Evolutionary conservation across 1,140 invertebrate genomes (phyloP).

Genomic region (Ditylenchus dipsaci): DNA sequence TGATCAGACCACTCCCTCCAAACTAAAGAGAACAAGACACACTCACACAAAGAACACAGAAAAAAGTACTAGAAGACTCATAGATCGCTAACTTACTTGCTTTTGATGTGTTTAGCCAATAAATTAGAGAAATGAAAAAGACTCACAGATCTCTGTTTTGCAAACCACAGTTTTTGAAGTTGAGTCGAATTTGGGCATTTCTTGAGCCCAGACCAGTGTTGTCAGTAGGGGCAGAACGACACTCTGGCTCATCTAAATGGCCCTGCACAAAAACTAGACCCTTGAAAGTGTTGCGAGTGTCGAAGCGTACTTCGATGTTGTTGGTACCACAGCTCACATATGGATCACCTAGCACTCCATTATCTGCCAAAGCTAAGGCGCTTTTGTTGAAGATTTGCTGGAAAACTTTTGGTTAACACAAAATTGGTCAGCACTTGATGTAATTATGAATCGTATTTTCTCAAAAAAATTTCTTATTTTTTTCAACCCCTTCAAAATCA

Average conservation of each 20-base stretch:
- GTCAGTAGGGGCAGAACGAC: conserved; percentile 44
- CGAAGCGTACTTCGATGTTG: conserved; percentile 53
- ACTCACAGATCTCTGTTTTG: conserved; percentile 46
- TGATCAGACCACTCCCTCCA: conserved; percentile 4
- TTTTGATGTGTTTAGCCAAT: too few species aligned
- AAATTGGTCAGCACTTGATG: too few species aligned
- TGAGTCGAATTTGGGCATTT: conserved; percentile 49
- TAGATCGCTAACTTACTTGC: too few species aligned
- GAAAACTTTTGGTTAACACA: too few species aligned
- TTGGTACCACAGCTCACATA: conserved; percentile 53
- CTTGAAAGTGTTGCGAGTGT: conserved; percentile 50
- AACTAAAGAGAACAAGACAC: too few species aligned
- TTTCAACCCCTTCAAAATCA: too few species aligned
- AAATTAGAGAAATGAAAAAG: too few species aligned
- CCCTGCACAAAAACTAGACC: conserved; percentile 55
- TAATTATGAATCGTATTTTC: too few species aligned
- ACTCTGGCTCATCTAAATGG: conserved; percentile 49
- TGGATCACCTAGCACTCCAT: conserved; percentile 52
- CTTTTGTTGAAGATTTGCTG: not conserved
- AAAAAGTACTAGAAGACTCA: too few species aligned
- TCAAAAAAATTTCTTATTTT: too few species aligned
- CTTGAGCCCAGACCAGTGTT: conserved; percentile 1
- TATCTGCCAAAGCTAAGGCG: conserved; percentile 25
- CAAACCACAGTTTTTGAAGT: conserved; percentile 50
- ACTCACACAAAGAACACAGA: too few species aligned